Evolutionary conservation across 2,797 vertebrate species (phyloP).

Genomic region (Lagodon rhomboides): DNA sequence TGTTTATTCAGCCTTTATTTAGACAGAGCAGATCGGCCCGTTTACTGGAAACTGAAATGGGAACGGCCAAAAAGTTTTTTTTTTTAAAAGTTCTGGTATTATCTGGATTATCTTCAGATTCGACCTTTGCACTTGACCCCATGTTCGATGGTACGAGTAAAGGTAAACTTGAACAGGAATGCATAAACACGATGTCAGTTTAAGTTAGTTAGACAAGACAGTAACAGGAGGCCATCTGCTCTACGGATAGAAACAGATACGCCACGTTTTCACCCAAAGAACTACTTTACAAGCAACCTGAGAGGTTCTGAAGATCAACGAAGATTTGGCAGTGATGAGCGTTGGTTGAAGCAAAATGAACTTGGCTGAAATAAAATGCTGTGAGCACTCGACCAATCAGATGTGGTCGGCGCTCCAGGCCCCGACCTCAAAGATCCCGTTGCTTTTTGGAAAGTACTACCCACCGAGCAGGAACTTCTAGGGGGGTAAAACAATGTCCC

Average conservation of each 20-base stretch:
- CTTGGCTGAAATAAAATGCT: too few relatives aligned
- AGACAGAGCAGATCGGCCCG: background rate
- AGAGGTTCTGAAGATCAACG: too few relatives aligned
- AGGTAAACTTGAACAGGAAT: slow-evolving; percentile 22
- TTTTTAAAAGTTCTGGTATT: background rate
- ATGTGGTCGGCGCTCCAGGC: too few relatives aligned
- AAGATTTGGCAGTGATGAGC: too few relatives aligned
- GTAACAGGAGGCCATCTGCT: slow-evolving; percentile 1
- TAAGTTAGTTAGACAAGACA: slow-evolving; percentile 8
- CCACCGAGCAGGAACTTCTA: too few relatives aligned
- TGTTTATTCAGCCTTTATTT: slow-evolving; percentile 22
- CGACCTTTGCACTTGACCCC: background rate
- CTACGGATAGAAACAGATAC: background rate
- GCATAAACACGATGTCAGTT: slow-evolving; percentile 24
- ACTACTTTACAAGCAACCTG: too few relatives aligned
- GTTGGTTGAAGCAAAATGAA: too few relatives aligned
- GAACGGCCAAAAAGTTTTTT: background rate
- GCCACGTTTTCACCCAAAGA: too few relatives aligned
- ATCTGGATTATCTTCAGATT: background rate
- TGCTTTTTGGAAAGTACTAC: too few relatives aligned
- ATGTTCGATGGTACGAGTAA: background rate
- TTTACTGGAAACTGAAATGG: background rate
- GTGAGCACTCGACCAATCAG: too few relatives aligned
- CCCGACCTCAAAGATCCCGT: too few relatives aligned
- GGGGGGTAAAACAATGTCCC: too few relatives aligned